Conservation (phyloP, 2,797 vertebrate genomes). For the Hypotaenidia philippensis region DNA sequence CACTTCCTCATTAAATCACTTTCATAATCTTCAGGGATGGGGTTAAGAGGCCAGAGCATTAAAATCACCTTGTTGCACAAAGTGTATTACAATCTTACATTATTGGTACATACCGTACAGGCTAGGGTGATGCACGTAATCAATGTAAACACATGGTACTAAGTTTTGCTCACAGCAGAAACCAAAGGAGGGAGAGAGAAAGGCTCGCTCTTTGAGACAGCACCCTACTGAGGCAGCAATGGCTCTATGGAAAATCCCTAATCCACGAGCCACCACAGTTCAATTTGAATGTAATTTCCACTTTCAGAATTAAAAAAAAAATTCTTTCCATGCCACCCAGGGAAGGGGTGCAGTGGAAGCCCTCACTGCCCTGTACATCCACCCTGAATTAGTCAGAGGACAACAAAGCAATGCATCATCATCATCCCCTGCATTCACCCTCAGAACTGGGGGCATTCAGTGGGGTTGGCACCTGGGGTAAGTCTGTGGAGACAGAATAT, state of each 20-base stretch:
- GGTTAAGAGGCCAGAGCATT: not conserved
- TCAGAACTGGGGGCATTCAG: not conserved
- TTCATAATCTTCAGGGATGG: not conserved
- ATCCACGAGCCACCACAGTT: not conserved
- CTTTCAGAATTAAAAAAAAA: not conserved
- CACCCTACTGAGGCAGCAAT: not conserved
- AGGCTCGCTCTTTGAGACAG: not conserved
- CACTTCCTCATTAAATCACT: not conserved
- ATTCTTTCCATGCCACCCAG: not conserved
- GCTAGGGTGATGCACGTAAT: not conserved
- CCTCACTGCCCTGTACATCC: not conserved
- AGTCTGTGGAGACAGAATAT: not conserved
- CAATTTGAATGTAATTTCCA: not conserved
- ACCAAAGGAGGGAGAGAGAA: not conserved
- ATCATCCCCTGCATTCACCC: not conserved
- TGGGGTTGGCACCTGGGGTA: accelerated
- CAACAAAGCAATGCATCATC: not conserved
- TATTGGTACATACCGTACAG: not conserved
- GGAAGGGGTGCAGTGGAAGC: accelerated
- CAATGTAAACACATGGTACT: not conserved
- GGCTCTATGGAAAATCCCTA: not conserved
- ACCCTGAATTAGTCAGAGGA: not conserved
- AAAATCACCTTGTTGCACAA: not conserved
- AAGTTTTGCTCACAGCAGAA: not conserved
- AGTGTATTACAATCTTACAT: not conserved